Percentiles rank a stretch among this genome's conserved stretches.
These are phyloP conservation scores for Porites divaricata DNA, from an alignment of 92 coral and sea anemone species.

Conservation along the genomic window DNA sequence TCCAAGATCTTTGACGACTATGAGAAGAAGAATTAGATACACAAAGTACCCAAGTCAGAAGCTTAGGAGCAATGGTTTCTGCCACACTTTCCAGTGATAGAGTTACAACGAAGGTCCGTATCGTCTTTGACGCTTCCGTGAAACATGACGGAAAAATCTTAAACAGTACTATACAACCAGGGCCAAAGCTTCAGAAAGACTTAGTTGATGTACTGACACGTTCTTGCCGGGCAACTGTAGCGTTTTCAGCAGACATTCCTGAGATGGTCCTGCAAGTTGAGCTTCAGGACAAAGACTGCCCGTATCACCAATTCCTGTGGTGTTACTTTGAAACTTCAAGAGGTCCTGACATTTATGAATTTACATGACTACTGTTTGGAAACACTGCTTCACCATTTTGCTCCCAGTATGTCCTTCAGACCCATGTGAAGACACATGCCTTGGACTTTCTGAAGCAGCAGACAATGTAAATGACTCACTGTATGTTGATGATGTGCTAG, in stretches of 20 bases:
- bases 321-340: background rate
- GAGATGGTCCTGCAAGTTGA: slow-evolving; percentile 46
- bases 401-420: slow-evolving; percentile 38
- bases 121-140: slow-evolving; percentile 49
- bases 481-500: too few relatives aligned
- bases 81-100: slow-evolving; percentile 63
- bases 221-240: slow-evolving; percentile 40
- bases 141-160: slow-evolving; percentile 41
- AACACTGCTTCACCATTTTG: slow-evolving; percentile 61
- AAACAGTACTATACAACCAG: slow-evolving; percentile 22
- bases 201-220: slow-evolving; percentile 35
- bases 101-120: slow-evolving; percentile 49
- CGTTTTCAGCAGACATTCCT: slow-evolving; percentile 43
- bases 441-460: too few relatives aligned
- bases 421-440: slow-evolving; percentile 40
- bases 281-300: slow-evolving; percentile 38
- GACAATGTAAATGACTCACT: too few relatives aligned
- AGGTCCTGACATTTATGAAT: slow-evolving; percentile 55
- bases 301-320: slow-evolving; percentile 39
- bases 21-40: slow-evolving; percentile 39
- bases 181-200: slow-evolving; percentile 52
- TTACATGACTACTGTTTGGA: slow-evolving; percentile 53
- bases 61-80: slow-evolving; percentile 45
- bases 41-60: slow-evolving; percentile 31
- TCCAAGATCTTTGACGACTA: slow-evolving; percentile 26